These are phyloP conservation scores for Zosterops hypoxanthus DNA, from an alignment of 2,113 vertebrate species.

Conservation along the genomic window DNA sequence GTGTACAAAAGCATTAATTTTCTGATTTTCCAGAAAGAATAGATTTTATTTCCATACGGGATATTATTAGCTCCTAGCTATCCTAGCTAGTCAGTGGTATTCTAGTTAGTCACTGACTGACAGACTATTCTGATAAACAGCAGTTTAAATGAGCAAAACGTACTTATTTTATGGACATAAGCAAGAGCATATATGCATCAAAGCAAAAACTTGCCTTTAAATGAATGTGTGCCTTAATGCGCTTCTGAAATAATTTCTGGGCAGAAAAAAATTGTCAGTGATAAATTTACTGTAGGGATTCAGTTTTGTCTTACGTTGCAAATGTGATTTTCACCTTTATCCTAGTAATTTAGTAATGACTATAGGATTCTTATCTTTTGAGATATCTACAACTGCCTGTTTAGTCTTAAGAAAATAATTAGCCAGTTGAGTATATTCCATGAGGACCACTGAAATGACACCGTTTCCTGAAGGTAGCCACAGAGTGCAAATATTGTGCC, in stretches of 20 bases:
- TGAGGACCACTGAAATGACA: constrained; percentile 73
- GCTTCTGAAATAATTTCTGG: not conserved
- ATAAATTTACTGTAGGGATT: not conserved
- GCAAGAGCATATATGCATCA: not conserved
- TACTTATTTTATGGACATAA: not conserved
- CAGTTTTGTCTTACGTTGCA: not conserved
- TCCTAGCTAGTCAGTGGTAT: not conserved
- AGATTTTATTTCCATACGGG: not conserved
- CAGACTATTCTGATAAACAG: not conserved
- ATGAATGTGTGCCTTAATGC: not conserved
- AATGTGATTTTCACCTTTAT: not conserved
- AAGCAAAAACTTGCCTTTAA: constrained; percentile 1
- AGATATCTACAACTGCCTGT: constrained; percentile 7
- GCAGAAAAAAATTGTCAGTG: not conserved
- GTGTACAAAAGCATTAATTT: not conserved
- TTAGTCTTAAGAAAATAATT: not conserved
- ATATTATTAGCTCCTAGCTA: not conserved
- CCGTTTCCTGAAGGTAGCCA: constrained; percentile 79
- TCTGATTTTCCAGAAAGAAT: not conserved
- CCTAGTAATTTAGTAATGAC: not conserved
- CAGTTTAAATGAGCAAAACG: not conserved
- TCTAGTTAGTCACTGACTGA: not conserved
- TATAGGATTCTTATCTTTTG: not conserved
- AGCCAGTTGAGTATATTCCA: not conserved
- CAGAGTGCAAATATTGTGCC: constrained; percentile 68